These are phyloP conservation scores for Onychostruthus taczanowskii DNA, from an alignment of 2,113 vertebrate species.

Conservation along the genomic window DNA sequence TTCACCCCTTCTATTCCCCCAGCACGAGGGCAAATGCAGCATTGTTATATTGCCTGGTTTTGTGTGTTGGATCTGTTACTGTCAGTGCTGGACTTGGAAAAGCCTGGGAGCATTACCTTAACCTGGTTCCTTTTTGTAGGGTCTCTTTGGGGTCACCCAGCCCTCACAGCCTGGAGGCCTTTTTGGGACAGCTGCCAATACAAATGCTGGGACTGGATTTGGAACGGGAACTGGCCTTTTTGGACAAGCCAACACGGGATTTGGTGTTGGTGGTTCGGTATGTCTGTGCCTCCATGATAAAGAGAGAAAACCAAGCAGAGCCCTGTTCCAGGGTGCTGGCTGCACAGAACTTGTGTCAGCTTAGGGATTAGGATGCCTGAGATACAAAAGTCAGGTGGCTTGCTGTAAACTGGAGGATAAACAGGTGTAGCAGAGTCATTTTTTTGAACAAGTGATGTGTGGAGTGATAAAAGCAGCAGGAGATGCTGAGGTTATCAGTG, in stretches of 20 bases:
- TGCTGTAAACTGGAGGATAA: background rate
- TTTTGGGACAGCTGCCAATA: slow-evolving; percentile 86
- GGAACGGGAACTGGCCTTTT: slow-evolving; percentile 86
- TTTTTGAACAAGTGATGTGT: background rate
- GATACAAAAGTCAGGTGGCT: background rate
- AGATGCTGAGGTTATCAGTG: background rate
- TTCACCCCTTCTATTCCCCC: background rate
- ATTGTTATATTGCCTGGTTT: background rate
- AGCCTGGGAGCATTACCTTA: background rate
- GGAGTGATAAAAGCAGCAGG: background rate
- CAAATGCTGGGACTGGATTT: slow-evolving; percentile 86
- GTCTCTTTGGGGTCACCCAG: slow-evolving; percentile 89
- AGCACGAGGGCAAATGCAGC: background rate
- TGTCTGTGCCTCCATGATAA: background rate
- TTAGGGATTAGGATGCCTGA: background rate
- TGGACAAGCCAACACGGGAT: slow-evolving; percentile 82
- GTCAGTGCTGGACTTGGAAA: background rate
- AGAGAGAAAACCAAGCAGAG: background rate
- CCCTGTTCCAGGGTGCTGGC: background rate
- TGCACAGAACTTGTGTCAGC: fast-evolving
- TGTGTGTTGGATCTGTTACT: background rate
- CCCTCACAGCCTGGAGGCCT: slow-evolving; percentile 83
- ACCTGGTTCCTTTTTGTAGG: slow-evolving; percentile 70
- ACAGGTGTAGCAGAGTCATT: too few relatives aligned
- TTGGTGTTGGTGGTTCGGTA: slow-evolving; percentile 89